Conservation (phyloP, 2,113 vertebrate species). For the Python bivittatus region DNA sequence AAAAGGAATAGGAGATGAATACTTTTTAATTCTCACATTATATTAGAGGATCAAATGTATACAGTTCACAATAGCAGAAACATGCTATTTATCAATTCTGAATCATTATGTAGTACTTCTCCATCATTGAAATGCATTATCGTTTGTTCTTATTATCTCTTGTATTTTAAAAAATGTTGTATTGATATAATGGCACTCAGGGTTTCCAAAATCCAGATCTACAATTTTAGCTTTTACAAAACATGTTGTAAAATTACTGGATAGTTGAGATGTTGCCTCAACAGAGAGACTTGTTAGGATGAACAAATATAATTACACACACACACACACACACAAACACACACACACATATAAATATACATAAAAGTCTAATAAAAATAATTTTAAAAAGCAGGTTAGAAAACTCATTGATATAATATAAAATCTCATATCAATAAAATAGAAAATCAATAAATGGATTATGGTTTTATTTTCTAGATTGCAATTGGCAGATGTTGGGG, state of each 20-base stretch:
- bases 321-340: neutral
- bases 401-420: neutral
- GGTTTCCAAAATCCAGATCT: neutral
- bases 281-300: neutral
- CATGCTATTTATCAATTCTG: neutral
- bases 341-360: neutral
- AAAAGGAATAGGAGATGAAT: neutral
- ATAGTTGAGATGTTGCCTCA: neutral
- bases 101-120: neutral
- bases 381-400: neutral
- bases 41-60: neutral
- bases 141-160: neutral
- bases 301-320: neutral
- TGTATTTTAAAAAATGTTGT: neutral
- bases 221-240: neutral
- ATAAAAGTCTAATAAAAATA: neutral
- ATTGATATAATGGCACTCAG: neutral
- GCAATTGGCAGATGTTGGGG: neutral
- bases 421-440: neutral
- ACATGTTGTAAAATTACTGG: neutral
- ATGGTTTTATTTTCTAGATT: neutral
- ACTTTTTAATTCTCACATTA: neutral
- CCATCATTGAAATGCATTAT: neutral
- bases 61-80: neutral
- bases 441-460: neutral